Base-by-base conservation (phyloP, 92 coral and sea anemone genomes). In the Siderastrea radians region DNA sequence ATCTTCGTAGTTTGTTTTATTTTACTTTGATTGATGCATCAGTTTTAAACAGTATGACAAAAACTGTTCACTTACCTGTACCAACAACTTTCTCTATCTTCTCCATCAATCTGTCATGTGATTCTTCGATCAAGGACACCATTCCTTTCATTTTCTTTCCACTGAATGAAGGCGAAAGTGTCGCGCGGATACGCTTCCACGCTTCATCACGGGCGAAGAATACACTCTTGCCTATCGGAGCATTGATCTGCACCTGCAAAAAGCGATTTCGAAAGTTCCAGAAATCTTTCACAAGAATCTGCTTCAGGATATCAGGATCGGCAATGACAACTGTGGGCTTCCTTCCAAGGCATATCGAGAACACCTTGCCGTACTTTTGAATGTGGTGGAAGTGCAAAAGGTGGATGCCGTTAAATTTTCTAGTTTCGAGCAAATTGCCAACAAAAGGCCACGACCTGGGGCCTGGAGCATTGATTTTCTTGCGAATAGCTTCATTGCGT, bases 281-380 rank as follows among this genome's bases (percentile, higher is more conserved):
- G 72, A 94, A 94, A 50, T 94, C 96, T 83, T 94, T 94, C 71
- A 94, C 96, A 57, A 91, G 68, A 14, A 94, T 88, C 75, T 94
- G 89, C 69, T 89, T 89, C 67, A 94, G 91, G 79, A 94, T 80
- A 59, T 94, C 96, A 7, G 94, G 96, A 62, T 94, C 94, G 2
- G 94, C 94, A 12, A 94, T 86, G 44, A 82, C 93, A 48, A 94
- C 72, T 49, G 78, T 63, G 3, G 91, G 87, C 68, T 84, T 79
- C 49, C 78, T 58, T 10, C 94, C 93, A 38, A 83, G 69, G 38
- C 89, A 85, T 47, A 91, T 5, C n/a, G 93, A 80, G 79, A 91
- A 91, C 17, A 94, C 91, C 61, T 94, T 91, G 55, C 96, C 96
- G 49, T 86, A 91, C 64, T 68, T 91, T 89, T 94, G 83, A 72